phyloP scores from a whole-genome alignment of 1,140 invertebrate genomes.

The Scaptomyza graminum region DNA sequence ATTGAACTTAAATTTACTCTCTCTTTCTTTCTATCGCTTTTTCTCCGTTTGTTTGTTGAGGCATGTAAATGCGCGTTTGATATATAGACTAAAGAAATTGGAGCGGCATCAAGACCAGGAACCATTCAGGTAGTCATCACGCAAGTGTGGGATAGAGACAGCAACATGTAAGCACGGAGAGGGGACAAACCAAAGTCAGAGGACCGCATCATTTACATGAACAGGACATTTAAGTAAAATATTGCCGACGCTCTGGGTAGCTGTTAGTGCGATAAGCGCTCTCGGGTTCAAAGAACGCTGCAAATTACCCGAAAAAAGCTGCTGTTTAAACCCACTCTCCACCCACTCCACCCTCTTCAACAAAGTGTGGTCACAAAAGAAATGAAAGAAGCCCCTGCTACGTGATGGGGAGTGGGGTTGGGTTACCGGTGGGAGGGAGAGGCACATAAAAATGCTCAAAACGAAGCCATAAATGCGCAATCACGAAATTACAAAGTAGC shows the following conservation, averaged over 20 bases:
- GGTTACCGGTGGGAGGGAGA: too few species aligned
- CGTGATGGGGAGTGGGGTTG: not conserved
- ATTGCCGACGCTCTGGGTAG: slow-evolving; percentile 65
- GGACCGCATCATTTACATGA: slow-evolving; percentile 68
- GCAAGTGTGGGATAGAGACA: not conserved
- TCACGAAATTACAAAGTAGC: slow-evolving; percentile 75
- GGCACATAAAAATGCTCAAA: slow-evolving; percentile 74
- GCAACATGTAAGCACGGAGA: not conserved
- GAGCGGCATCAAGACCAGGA: not conserved
- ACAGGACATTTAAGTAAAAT: slow-evolving; percentile 76
- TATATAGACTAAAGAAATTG: slow-evolving; percentile 59
- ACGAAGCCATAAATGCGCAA: slow-evolving; percentile 83
- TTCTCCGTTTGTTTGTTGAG: slow-evolving; percentile 15
- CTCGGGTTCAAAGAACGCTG: slow-evolving; percentile 64
- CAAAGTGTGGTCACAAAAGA: slow-evolving; percentile 41
- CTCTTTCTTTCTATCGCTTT: not conserved
- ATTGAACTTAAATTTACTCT: slow-evolving; percentile 61
- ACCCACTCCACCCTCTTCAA: not conserved
- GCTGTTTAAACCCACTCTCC: not conserved
- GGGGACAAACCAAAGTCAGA: not conserved
- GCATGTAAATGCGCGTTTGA: slow-evolving; percentile 65
- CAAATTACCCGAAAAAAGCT: slow-evolving; percentile 66
- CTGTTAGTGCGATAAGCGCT: slow-evolving; percentile 58
- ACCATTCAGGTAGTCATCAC: not conserved
- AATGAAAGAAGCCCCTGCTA: slow-evolving; percentile 4